phyloP scores from a whole-genome alignment of 2,888 invertebrate genomes.

The Arctia plantaginis region DNA sequence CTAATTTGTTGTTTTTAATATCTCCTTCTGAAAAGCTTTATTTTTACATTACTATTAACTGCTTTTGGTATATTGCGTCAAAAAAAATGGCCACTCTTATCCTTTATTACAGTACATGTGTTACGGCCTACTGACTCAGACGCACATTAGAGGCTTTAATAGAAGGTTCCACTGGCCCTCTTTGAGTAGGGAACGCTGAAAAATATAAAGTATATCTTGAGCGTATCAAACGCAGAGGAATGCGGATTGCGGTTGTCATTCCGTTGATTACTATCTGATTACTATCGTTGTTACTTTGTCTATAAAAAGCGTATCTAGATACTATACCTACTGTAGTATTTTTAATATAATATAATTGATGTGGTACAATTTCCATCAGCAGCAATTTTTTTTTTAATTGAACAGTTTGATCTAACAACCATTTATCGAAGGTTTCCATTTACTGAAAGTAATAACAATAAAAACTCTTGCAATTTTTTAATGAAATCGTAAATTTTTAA shows the following conservation, averaged over 20 bases:
- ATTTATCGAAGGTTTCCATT: background rate
- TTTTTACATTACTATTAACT: no score
- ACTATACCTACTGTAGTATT: background rate
- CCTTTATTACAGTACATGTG: background rate
- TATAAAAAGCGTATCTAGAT: background rate
- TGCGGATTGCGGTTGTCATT: conserved; percentile 66
- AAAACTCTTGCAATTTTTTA: no score
- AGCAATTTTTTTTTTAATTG: background rate
- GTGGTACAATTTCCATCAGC: background rate
- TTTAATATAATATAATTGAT: background rate
- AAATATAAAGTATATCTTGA: conserved; percentile 57
- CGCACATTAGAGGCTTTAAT: no score
- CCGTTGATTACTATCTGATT: conserved; percentile 73
- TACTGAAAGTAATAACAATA: no score
- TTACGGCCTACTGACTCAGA: background rate
- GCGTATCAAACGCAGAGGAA: conserved; percentile 64
- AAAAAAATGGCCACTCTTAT: background rate
- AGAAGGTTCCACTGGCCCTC: background rate
- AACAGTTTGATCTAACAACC: background rate
- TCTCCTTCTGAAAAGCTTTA: no score
- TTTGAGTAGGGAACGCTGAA: background rate
- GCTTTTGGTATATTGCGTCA: background rate
- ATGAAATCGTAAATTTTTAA: no score
- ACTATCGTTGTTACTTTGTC: conserved; percentile 62
- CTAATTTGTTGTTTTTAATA: background rate